These are phyloP conservation scores for Leucoptera coffeella DNA, from an alignment of 2,888 invertebrate species.

Conservation along the genomic window DNA sequence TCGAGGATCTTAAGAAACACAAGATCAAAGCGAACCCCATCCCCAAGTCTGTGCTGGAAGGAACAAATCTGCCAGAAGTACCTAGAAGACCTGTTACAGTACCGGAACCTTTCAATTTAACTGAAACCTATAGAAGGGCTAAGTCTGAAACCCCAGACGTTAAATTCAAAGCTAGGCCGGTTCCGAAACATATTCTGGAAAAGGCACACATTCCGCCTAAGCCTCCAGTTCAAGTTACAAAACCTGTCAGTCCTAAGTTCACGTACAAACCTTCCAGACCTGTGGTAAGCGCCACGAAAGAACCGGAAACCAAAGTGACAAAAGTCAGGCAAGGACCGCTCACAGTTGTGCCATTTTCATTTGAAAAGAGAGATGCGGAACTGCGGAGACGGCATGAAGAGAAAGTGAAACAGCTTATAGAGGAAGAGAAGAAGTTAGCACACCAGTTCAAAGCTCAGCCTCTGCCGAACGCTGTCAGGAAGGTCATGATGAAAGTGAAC, in stretches of 20 bases:
- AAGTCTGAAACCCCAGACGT: conserved; percentile 14
- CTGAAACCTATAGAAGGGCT: conserved; percentile 43
- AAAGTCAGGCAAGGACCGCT: conserved; percentile 20
- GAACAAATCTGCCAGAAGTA: conserved; percentile 38
- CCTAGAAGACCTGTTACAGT: conserved; percentile 51
- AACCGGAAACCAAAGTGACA: conserved; percentile 8
- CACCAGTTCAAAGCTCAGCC: conserved; percentile 67
- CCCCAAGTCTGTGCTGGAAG: conserved; percentile 52
- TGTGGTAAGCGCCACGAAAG: background rate
- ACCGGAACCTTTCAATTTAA: conserved; percentile 60
- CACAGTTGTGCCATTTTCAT: conserved; percentile 58
- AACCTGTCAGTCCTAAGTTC: conserved; percentile 27
- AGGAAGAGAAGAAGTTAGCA: conserved; percentile 53
- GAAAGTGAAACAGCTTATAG: conserved; percentile 50
- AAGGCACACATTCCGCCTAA: conserved; percentile 30
- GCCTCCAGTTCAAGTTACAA: conserved; percentile 16
- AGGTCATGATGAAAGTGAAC: conserved; percentile 21
- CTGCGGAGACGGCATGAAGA: conserved; percentile 53
- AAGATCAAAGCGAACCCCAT: conserved; percentile 64
- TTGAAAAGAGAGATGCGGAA: conserved; percentile 59
- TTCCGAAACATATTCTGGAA: conserved; percentile 49
- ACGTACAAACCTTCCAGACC: conserved; percentile 14
- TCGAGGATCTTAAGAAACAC: conserved; percentile 60
- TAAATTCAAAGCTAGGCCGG: conserved; percentile 57
- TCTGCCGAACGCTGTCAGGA: conserved; percentile 46